Evolutionary conservation across 2,888 invertebrate species (phyloP).

Genomic region (Brachypalpus laphriformis): DNA sequence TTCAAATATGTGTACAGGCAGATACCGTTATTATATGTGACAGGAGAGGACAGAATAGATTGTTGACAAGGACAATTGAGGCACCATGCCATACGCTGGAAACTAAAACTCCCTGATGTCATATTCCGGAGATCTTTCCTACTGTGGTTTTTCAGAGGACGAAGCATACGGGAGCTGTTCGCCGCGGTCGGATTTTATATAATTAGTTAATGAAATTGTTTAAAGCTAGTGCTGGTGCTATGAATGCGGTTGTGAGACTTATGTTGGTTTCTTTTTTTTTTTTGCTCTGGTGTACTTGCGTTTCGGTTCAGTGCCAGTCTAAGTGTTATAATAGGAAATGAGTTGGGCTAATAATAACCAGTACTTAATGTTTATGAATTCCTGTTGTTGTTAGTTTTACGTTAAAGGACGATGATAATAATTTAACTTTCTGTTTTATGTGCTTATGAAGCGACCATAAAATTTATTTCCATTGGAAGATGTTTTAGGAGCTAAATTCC

Average conservation of each 20-base stretch:
- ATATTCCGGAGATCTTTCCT: neutral
- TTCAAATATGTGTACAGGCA: conserved; percentile 16
- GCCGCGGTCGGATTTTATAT: conserved; percentile 10
- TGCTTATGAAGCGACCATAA: no score
- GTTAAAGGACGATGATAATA: neutral
- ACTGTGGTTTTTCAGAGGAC: conserved; percentile 1
- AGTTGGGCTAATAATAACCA: neutral
- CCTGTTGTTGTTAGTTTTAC: conserved; percentile 1
- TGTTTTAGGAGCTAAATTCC: neutral
- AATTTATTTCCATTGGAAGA: neutral
- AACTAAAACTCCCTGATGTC: neutral
- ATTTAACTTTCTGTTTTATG: conserved; percentile 4
- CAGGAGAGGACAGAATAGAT: neutral
- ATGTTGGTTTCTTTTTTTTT: neutral
- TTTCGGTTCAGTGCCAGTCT: neutral
- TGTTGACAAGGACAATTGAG: neutral
- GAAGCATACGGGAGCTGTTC: no score
- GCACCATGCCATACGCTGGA: neutral
- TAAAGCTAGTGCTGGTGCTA: neutral
- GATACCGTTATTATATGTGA: neutral
- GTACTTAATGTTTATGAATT: conserved; percentile 17
- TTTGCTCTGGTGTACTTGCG: neutral
- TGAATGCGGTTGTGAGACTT: neutral
- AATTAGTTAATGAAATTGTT: conserved; percentile 41
- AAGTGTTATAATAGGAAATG: no score